phyloP scores from a whole-genome alignment of 2,888 invertebrate genomes.

The Coelopa pilipes region DNA sequence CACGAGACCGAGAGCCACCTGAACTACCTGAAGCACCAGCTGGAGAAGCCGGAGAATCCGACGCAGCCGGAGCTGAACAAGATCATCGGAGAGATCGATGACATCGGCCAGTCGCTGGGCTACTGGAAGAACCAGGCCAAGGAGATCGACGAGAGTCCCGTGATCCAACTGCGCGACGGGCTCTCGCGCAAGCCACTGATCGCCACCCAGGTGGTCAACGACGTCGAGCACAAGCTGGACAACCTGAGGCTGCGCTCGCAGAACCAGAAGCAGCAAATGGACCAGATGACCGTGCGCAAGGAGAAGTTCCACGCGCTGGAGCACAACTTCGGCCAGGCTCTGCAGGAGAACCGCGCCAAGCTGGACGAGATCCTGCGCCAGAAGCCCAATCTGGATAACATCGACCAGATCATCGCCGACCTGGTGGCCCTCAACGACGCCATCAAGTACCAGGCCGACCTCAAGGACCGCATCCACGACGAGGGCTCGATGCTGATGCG shows the following conservation, averaged over 20 bases:
- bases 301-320: slow-evolving; percentile 81
- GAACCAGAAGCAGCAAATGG: slow-evolving; percentile 74
- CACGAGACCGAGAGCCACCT: slow-evolving; percentile 82
- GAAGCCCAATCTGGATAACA: slow-evolving; percentile 61
- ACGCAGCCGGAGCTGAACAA: slow-evolving; percentile 77
- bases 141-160: slow-evolving; percentile 75
- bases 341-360: slow-evolving; percentile 68
- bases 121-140: slow-evolving; percentile 79
- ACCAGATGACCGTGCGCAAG: slow-evolving; percentile 80
- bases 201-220: slow-evolving; percentile 78
- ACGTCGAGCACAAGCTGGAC: slow-evolving; percentile 78
- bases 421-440: slow-evolving; percentile 71
- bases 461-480: slow-evolving; percentile 79
- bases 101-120: slow-evolving; percentile 74
- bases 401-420: slow-evolving; percentile 65
- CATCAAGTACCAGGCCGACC: slow-evolving; percentile 70
- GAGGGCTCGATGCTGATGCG: slow-evolving; percentile 84
- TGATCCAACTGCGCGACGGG: slow-evolving; percentile 77
- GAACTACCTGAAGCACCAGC: slow-evolving; percentile 82
- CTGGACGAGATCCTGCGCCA: slow-evolving; percentile 57
- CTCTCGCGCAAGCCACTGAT: slow-evolving; percentile 77
- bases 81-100: slow-evolving; percentile 77
- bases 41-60: slow-evolving; percentile 78
- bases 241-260: slow-evolving; percentile 75
- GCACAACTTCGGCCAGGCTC: slow-evolving; percentile 74